Base-by-base conservation (phyloP, 2,797 vertebrate genomes). In the Rousettus madagascariensis region DNA sequence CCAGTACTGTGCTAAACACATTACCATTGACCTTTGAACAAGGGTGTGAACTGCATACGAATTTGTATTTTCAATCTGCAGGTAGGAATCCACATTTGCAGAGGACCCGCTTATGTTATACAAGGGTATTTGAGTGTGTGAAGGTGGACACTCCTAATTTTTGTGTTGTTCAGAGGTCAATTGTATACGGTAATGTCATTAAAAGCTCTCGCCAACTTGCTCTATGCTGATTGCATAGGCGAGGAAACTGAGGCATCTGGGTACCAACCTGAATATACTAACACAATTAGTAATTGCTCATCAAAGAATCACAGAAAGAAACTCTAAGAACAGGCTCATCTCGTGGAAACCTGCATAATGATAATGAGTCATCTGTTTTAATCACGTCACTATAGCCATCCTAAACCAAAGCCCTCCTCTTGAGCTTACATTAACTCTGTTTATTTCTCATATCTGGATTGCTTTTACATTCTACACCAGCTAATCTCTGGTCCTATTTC, bases 401-500 rank as follows among this genome's bases (percentile, higher is more conserved):
- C 78, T 90, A 19, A 94, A 97, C 92, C 96, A 94, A 59, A 96
- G 95, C 96, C 55, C 94, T 97, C 88, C 94, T 94, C 97, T 97
- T 93, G 75, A 96, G 97, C 96, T 97, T 96, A 96, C 97, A 97
- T 95, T 96, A 98, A 98, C 94, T 38, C 75, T 96, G 98, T 98
- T 98, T 98, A 98, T 98, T 98, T 98, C 96, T 98, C 97, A 96
- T 98, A 98, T 98, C 98, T 98, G 97, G 97, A 97, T 94, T 97
- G 97, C 96, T 98, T 98, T 98, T 98, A 96, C 97, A 97, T 98
- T 98, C 96, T 97, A 82, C 95, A 98, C 97, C 96, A 97, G 98
- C 98, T 98, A 98, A 98, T 98, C 97, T 95, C 98, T 98, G 98
- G 97, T 97, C 97, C 97, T 98, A 97, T 98, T 98, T 98, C 98